Conservation (phyloP, 92 coral and sea anemone genomes). For the Isaurus tuberculatus region DNA sequence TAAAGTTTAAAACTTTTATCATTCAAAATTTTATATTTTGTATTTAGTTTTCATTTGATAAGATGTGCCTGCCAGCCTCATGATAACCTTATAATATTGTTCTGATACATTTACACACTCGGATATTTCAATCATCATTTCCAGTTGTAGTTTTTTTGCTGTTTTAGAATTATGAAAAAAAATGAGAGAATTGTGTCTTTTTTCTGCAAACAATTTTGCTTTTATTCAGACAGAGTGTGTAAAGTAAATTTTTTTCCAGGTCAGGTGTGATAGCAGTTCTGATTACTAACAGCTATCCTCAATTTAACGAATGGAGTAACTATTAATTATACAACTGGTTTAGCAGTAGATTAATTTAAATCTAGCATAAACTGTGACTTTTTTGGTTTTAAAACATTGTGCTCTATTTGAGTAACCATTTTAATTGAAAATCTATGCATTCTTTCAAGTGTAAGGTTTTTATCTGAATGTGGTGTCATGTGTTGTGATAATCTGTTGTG, state of each 20-base stretch:
- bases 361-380: no score
- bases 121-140: neutral
- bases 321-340: neutral
- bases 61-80: neutral
- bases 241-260: neutral
- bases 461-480: no score
- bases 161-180: no score
- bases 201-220: neutral
- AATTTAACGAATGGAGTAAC: neutral
- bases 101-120: neutral
- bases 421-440: no score
- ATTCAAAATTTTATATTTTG: neutral
- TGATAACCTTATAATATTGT: neutral
- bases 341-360: neutral
- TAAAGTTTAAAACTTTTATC: neutral
- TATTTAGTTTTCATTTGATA: neutral
- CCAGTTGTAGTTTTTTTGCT: neutral
- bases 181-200: neutral
- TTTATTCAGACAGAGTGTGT: neutral
- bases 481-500: no score
- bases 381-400: no score
- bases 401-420: no score
- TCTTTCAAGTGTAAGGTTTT: no score
- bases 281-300: neutral
- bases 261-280: neutral